These are phyloP conservation scores for Neogobius melanostomus DNA, from an alignment of 2,113 vertebrate species.

Conservation along the genomic window DNA sequence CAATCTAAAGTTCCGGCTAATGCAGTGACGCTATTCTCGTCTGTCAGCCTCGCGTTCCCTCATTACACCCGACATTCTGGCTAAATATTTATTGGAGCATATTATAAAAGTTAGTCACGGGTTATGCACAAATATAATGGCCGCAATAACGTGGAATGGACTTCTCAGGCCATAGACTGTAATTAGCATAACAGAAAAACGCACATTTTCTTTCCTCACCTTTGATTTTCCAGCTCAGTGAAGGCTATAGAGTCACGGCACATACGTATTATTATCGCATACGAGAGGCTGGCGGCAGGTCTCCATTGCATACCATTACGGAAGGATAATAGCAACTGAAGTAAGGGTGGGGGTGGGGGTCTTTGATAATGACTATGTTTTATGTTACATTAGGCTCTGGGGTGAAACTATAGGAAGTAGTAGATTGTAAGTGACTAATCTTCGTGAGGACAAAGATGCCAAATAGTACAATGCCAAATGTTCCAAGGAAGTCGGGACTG, in stretches of 20 bases:
- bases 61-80: slow-evolving; percentile 7
- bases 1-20: background rate
- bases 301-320: slow-evolving; percentile 53
- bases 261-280: slow-evolving; percentile 38
- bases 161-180: slow-evolving; percentile 7
- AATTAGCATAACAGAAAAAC: slow-evolving; percentile 32
- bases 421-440: background rate
- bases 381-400: slow-evolving; percentile 18
- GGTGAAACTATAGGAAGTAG: background rate
- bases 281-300: slow-evolving; percentile 37
- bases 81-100: slow-evolving; percentile 23
- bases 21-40: background rate
- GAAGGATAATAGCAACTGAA: slow-evolving; percentile 57
- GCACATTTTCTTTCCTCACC: slow-evolving; percentile 25
- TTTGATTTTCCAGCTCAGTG: slow-evolving; percentile 43
- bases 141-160: slow-evolving; percentile 9
- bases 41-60: slow-evolving; percentile 2
- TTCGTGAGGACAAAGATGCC: background rate
- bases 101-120: background rate
- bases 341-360: slow-evolving; percentile 19
- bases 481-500: too few relatives aligned
- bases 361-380: slow-evolving; percentile 40
- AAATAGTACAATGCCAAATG: too few relatives aligned
- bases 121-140: slow-evolving; percentile 26
- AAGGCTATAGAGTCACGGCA: slow-evolving; percentile 26